These are phyloP conservation scores for Nomada fucata DNA, from an alignment of 2,888 invertebrate genomes.

Conservation along the genomic window DNA sequence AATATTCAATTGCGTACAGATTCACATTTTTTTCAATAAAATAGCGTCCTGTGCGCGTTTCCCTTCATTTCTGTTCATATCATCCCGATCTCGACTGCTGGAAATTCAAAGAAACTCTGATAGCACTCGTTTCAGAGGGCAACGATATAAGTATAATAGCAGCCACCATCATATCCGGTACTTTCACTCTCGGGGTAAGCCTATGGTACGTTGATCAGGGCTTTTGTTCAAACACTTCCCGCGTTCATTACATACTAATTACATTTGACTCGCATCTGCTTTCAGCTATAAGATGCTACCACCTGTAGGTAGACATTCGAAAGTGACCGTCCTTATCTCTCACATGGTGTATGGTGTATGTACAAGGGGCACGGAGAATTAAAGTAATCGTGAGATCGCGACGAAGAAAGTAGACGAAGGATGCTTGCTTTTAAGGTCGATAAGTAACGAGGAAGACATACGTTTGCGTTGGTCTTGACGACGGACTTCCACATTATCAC, in stretches of 20 bases:
- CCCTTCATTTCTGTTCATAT: no score
- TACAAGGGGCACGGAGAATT: constrained; percentile 9
- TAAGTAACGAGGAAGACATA: constrained; percentile 47
- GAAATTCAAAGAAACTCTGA: background rate
- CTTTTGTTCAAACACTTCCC: constrained; percentile 56
- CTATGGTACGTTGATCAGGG: constrained; percentile 40
- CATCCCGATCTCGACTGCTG: background rate
- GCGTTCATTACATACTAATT: constrained; percentile 55
- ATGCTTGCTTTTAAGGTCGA: constrained; percentile 61
- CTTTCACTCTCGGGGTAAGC: constrained; percentile 72
- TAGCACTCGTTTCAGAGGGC: no score
- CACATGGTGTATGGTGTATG: background rate
- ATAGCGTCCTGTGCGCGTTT: no score
- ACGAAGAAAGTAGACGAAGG: constrained; percentile 35
- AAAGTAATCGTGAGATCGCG: constrained; percentile 37
- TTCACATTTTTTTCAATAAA: no score
- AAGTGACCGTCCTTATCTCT: constrained; percentile 46
- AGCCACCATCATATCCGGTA: constrained; percentile 34
- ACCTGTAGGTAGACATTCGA: constrained; percentile 52
- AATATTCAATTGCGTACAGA: no score
- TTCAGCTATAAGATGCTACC: constrained; percentile 30
- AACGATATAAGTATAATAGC: constrained; percentile 15
- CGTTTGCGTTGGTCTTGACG: constrained; percentile 32
- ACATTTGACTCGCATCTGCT: background rate
- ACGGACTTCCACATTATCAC: constrained; percentile 41